Evolutionary conservation across 2,888 invertebrate genomes (phyloP).

Genomic region (Operophtera brumata): DNA sequence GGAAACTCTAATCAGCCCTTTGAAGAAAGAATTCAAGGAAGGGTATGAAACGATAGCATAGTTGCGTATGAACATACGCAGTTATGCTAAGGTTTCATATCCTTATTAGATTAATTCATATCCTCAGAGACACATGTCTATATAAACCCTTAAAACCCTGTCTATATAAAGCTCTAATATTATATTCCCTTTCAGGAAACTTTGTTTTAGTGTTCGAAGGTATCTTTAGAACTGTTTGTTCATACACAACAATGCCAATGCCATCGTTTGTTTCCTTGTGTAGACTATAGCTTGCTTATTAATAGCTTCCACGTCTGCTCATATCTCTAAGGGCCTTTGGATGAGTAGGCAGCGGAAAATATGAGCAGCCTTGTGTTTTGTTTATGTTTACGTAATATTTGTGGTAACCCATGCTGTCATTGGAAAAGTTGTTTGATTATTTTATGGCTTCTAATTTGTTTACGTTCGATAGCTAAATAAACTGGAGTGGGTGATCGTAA

Average conservation of each 20-base stretch:
- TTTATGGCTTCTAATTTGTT: slow-evolving; percentile 18
- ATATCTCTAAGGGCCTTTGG: slow-evolving; percentile 13
- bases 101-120: too few species aligned
- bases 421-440: slow-evolving; percentile 23
- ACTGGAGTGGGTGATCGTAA: background rate
- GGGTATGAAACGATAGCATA: too few species aligned
- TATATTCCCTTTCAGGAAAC: background rate
- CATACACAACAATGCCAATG: background rate
- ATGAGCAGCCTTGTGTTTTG: slow-evolving; percentile 18
- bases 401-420: slow-evolving; percentile 25
- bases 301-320: background rate
- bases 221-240: background rate
- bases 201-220: background rate
- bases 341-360: slow-evolving; percentile 21
- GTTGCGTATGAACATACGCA: too few species aligned
- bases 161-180: too few species aligned
- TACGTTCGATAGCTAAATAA: slow-evolving; percentile 5
- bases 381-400: slow-evolving; percentile 29
- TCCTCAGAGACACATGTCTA: too few species aligned
- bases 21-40: too few species aligned
- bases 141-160: too few species aligned
- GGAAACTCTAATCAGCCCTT: too few species aligned
- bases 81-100: too few species aligned
- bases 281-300: slow-evolving; percentile 1
- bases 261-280: background rate